Base-by-base conservation (phyloP, 37 sponge, comb jelly and placozoan species). In the Bolinopsis microptera region DNA sequence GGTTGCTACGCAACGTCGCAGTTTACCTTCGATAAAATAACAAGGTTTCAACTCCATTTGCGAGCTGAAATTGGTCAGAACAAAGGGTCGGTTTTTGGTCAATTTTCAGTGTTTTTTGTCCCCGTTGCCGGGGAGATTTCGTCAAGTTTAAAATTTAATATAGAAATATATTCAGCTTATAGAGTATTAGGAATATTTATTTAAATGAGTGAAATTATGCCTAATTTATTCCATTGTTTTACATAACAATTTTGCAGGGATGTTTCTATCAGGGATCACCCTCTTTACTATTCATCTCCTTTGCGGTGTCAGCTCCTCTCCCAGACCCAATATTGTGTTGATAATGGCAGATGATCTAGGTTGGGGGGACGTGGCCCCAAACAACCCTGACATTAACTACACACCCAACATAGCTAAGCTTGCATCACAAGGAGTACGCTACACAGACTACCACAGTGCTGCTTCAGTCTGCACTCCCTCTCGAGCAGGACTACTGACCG, bases 391-490 rank as follows among this genome's bases (percentile, higher is more conserved):
- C 8, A 33, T 38, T 30, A 28, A 2, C 35, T 83, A 25, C 61
- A 69, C 92, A 92, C 67, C 76, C 83, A 94, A 95, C 69, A 94
- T 95, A 28, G 94, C 93, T 40, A 3, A 21, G 8, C 83, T 95
- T 13, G 94, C 95, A 37, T 33, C 40, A 26, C 90, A 35, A 38
- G 95, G 95, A 23, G 70, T 92, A 38, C 94, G 92, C 88, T 93
- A 94, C 40, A 95, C 95, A 34, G 94, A 95, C 93, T 95, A 94
- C 93, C 94, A 95, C 94, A 93, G 94, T 92, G 94, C 94, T 38
- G 94, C 93, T 34, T 86, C 93, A 0, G 94, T 95, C 41, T 95
- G 95, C 36, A 94, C 95, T 18, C 95, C 95, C 25, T 93, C 94
- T 22, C 68, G 95, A 16, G 93, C 94, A 93, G 94, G 94, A 25